Conservation (phyloP, 2,797 vertebrate species). For the Mormyrops attenuatus region DNA sequence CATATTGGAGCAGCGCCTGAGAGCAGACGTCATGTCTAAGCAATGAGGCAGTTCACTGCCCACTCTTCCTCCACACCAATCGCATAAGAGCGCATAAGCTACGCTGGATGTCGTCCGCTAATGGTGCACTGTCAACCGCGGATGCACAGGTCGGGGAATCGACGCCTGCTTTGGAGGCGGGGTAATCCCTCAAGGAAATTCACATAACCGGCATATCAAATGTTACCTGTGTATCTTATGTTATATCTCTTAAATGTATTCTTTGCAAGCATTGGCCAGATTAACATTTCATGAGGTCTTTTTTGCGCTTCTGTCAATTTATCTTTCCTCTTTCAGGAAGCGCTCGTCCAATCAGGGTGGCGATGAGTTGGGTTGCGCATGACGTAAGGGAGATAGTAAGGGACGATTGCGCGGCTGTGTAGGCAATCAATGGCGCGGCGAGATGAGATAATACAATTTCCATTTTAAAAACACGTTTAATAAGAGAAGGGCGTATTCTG, state of each 20-base stretch:
- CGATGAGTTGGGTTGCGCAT: background rate
- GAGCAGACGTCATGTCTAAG: slow-evolving; percentile 14
- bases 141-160: background rate
- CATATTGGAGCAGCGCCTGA: slow-evolving; percentile 58
- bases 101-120: background rate
- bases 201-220: background rate
- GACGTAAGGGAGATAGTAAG: background rate
- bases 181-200: background rate
- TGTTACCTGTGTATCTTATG: background rate
- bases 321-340: background rate
- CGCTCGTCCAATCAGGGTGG: background rate
- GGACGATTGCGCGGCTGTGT: background rate
- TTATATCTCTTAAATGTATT: background rate
- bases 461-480: background rate
- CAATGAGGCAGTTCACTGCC: background rate
- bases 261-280: background rate
- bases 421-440: background rate
- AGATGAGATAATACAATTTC: background rate
- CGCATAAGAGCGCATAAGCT: background rate
- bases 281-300: background rate
- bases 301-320: background rate
- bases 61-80: background rate
- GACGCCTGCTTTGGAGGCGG: background rate
- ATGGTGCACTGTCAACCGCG: background rate
- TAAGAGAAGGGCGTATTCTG: background rate